Conservation (phyloP, 2,797 vertebrate genomes). For the Delichon dasypus region DNA sequence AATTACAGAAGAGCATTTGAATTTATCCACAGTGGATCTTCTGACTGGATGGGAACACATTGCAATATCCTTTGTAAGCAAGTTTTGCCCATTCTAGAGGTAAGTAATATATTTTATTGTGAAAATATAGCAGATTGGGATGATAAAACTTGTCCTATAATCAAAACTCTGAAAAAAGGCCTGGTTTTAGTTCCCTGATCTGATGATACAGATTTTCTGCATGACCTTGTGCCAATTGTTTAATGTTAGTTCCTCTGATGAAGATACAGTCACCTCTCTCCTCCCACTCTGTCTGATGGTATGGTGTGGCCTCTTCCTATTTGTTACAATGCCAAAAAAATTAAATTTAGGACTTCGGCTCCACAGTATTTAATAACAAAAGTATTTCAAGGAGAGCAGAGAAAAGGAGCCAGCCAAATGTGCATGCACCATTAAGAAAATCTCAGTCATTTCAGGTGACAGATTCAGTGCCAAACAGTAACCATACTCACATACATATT, state of each 20-base stretch:
- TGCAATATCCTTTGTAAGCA: background rate
- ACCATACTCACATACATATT: background rate
- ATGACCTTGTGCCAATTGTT: background rate
- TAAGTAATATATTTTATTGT: background rate
- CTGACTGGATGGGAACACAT: background rate
- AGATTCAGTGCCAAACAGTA: conserved; percentile 24
- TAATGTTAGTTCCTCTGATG: background rate
- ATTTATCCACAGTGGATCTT: background rate
- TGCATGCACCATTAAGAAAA: conserved; percentile 30
- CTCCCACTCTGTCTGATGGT: background rate
- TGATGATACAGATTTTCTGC: background rate
- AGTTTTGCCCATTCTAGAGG: background rate
- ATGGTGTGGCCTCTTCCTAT: background rate
- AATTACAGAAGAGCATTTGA: background rate
- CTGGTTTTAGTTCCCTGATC: background rate
- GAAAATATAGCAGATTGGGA: background rate
- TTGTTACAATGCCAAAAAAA: background rate
- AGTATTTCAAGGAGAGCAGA: background rate
- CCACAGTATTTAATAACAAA: background rate
- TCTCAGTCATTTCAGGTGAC: conserved; percentile 36
- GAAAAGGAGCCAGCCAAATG: background rate
- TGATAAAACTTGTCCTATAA: background rate
- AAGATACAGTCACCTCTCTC: conserved; percentile 9
- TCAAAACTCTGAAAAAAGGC: background rate
- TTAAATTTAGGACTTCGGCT: background rate